Conservation (phyloP, 2,797 vertebrate species). For the Diglossa cyanea region DNA sequence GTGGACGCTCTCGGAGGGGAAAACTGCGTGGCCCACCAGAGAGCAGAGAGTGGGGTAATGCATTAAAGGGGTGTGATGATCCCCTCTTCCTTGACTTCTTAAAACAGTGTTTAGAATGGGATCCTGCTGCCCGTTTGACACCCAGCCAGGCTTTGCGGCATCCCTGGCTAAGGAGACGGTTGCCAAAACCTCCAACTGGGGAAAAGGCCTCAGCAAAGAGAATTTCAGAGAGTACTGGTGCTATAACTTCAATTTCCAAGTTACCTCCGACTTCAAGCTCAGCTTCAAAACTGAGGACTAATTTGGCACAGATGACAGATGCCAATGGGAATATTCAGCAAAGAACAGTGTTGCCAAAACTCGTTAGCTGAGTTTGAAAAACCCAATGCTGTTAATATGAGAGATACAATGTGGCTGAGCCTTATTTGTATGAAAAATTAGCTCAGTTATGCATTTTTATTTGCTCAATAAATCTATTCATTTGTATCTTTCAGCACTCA, state of each 20-base stretch:
- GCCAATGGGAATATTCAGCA: slow-evolving; percentile 99
- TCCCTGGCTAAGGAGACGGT: slow-evolving; percentile 91
- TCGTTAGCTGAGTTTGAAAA: slow-evolving; percentile 90
- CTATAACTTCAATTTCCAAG: slow-evolving; percentile 96
- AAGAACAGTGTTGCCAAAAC: slow-evolving; percentile 97
- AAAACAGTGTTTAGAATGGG: slow-evolving; percentile 98
- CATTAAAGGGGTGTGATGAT: slow-evolving; percentile 95
- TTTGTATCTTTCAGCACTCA: slow-evolving; percentile 84
- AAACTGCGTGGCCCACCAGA: slow-evolving; percentile 90
- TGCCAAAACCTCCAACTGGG: slow-evolving; percentile 91
- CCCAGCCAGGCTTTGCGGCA: slow-evolving; percentile 94
- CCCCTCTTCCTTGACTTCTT: slow-evolving; percentile 97
- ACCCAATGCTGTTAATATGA: slow-evolving; percentile 71
- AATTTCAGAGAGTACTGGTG: slow-evolving; percentile 84
- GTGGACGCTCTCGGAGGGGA: slow-evolving; percentile 91
- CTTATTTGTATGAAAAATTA: slow-evolving; percentile 79
- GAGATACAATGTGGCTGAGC: slow-evolving; percentile 77
- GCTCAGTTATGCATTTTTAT: slow-evolving; percentile 81
- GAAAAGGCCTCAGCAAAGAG: slow-evolving; percentile 88
- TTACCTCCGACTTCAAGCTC: slow-evolving; percentile 90
- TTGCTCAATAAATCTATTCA: slow-evolving; percentile 79
- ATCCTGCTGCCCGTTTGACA: slow-evolving; percentile 90
- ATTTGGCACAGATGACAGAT: slow-evolving; percentile 94
- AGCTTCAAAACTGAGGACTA: slow-evolving; percentile 95
- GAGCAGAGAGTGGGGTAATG: slow-evolving; percentile 91